phyloP scores from a whole-genome alignment of 2,888 invertebrate genomes.

The Lacanobia oleracea region DNA sequence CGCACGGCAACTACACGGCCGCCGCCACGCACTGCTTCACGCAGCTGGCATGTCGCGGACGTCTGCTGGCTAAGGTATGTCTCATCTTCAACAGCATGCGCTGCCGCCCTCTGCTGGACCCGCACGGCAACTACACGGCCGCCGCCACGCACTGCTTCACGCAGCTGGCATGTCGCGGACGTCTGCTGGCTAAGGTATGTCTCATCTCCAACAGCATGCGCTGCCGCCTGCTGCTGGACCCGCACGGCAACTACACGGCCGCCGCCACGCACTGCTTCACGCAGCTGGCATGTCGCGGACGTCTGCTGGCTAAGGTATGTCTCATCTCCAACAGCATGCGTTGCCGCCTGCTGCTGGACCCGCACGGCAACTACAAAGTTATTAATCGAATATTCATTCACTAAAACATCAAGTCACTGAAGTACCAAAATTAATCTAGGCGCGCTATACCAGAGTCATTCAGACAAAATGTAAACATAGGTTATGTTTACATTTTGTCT shows the following conservation, averaged over 20 bases:
- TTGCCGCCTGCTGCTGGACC: slow-evolving; percentile 91
- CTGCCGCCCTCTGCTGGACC: slow-evolving; percentile 91
- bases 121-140: slow-evolving; percentile 91
- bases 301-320: slow-evolving; percentile 85
- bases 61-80: slow-evolving; percentile 85
- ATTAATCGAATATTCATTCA: too few species aligned
- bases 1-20: slow-evolving; percentile 91
- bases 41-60: slow-evolving; percentile 74
- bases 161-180: slow-evolving; percentile 74
- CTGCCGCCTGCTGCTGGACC: slow-evolving; percentile 91
- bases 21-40: slow-evolving; percentile 91
- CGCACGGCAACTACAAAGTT: slow-evolving; percentile 92
- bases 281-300: slow-evolving; percentile 74
- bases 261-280: slow-evolving; percentile 91
- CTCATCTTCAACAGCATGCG: slow-evolving; percentile 82
- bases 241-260: slow-evolving; percentile 91
- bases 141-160: slow-evolving; percentile 91
- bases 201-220: slow-evolving; percentile 83
- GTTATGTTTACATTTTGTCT: too few species aligned
- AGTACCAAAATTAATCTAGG: too few species aligned
- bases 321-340: slow-evolving; percentile 83
- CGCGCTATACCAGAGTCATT: too few species aligned
- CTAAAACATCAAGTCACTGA: too few species aligned
- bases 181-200: slow-evolving; percentile 85
- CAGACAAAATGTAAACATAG: too few species aligned